Evolutionary conservation across 2,888 invertebrate genomes (phyloP), one percentile per base, ranked within the genome.

Genomic region (Drosophila acutilabella): DNA sequence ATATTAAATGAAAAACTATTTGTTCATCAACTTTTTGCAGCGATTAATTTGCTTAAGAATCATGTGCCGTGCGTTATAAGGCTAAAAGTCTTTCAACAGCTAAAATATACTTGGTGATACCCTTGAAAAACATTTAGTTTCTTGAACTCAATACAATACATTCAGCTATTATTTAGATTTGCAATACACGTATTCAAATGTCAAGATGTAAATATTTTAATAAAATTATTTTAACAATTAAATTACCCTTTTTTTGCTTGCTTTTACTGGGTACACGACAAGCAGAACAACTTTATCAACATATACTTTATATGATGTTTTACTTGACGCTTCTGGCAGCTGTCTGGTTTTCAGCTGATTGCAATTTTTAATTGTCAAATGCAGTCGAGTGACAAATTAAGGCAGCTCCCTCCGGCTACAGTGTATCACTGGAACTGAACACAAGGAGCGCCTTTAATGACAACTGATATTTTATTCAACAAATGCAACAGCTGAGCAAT

Each of bases 311-410:
- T 48, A 74, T 74, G 52, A 44, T 57, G 62, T 47, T 70, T 36
- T 50, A 41, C 61, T 77, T 64, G 73, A 57, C 52, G 45, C 52
- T 54, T 42, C 58, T 58, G 67, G 60, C 80, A 74, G 61, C 60
- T 77, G 81, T 62, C 78, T 62, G 40, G 33, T 40, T 62, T 48
- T 62, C 73, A 73, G 73, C 60, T 66, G 73, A 65, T 70, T 77
- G 74, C 86, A 66, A 80, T 87, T 87, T 84, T 87, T 82, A 87
- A 87, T 85, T 84, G 85, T 87, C 82, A 84, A 82, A 71, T 73
- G 76, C 85, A 84, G 74, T 78, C 76, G 67, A 73, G 80, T 84
- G 85, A 84, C 80, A 84, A 84, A 87, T 84, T 59, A 73, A 81
- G 56, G 77, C 69, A 57, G 54, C 70, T 64, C 57, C 57, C 50